Evolutionary conservation across 2,797 vertebrate species (phyloP).

Genomic region (Pseudomugil tenellus): DNA sequence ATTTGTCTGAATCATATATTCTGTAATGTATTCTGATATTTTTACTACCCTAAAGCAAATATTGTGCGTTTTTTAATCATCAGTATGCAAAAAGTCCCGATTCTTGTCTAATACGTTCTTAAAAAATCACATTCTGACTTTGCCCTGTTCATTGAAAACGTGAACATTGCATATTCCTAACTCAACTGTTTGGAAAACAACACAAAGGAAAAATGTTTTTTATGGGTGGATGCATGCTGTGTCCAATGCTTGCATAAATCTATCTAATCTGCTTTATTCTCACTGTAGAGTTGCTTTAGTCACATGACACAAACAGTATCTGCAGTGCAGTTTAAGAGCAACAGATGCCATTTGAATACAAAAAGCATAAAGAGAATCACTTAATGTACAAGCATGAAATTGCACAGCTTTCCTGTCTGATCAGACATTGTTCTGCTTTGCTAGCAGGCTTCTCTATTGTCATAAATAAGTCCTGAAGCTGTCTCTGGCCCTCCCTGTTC

Average conservation of each 20-base stretch:
- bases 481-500: constrained; percentile 65
- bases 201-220: constrained; percentile 65
- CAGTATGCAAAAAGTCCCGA: too few species aligned
- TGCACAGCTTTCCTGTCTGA: constrained; percentile 52
- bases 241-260: constrained; percentile 45
- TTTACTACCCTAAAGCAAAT: neutral
- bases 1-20: neutral
- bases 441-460: constrained; percentile 64
- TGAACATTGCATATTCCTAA: constrained; percentile 77
- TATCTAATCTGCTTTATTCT: constrained; percentile 14
- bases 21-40: neutral
- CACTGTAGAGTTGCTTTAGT: neutral
- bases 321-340: neutral
- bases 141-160: constrained; percentile 39
- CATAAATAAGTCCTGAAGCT: constrained; percentile 74
- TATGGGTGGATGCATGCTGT: constrained; percentile 47
- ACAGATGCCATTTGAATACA: constrained; percentile 56
- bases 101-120: neutral
- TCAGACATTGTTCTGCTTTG: constrained; percentile 56
- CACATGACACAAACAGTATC: neutral
- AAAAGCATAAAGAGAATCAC: constrained; percentile 34
- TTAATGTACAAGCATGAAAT: constrained; percentile 69
- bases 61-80: neutral
- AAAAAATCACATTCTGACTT: constrained; percentile 21
- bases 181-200: constrained; percentile 65